Conservation (phyloP, 2,113 vertebrate genomes). For the Podiceps cristatus region DNA sequence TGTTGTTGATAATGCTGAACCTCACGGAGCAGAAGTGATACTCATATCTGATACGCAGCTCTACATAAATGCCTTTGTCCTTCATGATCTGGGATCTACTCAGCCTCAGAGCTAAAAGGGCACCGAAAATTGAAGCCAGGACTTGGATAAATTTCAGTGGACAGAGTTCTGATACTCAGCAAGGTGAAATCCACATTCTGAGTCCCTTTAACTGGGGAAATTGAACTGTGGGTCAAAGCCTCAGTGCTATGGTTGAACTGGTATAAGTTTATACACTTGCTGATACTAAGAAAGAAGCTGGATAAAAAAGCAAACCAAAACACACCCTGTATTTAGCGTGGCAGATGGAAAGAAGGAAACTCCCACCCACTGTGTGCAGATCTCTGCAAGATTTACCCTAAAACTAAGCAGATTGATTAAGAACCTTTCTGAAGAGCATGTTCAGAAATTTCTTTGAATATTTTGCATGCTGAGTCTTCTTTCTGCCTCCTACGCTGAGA, state of each 20-base stretch:
- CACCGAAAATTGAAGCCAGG: background rate
- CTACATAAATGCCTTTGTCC: background rate
- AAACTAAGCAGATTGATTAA: slow-evolving; percentile 24
- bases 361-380: slow-evolving; percentile 24
- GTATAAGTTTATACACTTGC: background rate
- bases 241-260: background rate
- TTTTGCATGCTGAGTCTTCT: slow-evolving; percentile 2
- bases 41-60: background rate
- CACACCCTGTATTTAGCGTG: slow-evolving; percentile 10
- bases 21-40: background rate
- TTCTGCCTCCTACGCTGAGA: slow-evolving; percentile 36
- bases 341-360: slow-evolving; percentile 60
- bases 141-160: background rate
- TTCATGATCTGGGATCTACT: background rate
- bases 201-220: background rate
- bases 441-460: slow-evolving; percentile 20
- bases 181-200: background rate
- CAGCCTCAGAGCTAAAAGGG: background rate
- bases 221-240: background rate
- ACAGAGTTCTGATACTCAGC: background rate
- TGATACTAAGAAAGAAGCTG: slow-evolving; percentile 3
- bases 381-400: slow-evolving; percentile 31
- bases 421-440: background rate
- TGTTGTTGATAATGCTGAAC: background rate
- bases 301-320: slow-evolving; percentile 34